Percentiles rank a stretch among this genome's conserved stretches.
Evolutionary conservation across 2,888 invertebrate genomes (phyloP).

Genomic region (Drepanosiphum platanoidis): DNA sequence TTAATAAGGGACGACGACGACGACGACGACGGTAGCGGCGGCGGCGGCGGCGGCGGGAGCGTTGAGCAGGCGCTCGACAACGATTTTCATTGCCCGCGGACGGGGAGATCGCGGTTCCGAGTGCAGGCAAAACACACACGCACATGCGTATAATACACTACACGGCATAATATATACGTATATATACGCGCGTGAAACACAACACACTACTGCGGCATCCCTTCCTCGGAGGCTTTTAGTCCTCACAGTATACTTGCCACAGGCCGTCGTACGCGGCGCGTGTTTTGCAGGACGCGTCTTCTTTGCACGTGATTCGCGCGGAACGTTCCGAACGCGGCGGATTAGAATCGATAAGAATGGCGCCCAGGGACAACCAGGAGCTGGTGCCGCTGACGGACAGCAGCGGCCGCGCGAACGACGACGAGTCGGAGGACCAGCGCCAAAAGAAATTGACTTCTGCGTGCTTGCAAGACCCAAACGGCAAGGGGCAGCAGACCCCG

Average conservation of each 20-base stretch:
- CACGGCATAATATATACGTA: not conserved
- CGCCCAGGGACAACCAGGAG: conserved; percentile 51
- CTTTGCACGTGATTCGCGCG: not conserved
- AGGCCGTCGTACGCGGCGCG: not conserved
- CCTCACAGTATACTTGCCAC: not conserved
- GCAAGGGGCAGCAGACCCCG: not conserved
- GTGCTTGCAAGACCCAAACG: not conserved
- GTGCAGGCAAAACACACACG: not conserved
- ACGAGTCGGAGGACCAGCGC: not conserved
- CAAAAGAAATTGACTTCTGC: conserved; percentile 7
- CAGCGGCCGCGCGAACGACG: conserved; percentile 46
- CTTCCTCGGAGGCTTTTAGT: not conserved
- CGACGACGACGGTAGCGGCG: not conserved
- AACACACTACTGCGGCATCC: not conserved
- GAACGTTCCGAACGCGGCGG: not conserved
- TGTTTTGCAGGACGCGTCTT: not conserved
- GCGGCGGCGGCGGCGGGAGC: not conserved
- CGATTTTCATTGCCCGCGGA: conserved; percentile 36
- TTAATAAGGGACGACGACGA: not conserved
- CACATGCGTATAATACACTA: not conserved
- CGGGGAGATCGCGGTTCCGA: not conserved
- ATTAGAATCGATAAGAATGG: conserved; percentile 7
- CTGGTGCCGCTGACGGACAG: conserved; percentile 48
- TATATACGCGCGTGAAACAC: not conserved
- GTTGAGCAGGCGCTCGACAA: conserved; percentile 35